These are phyloP conservation scores for Fukomys damarensis DNA, from an alignment of 2,113 vertebrate species.

Conservation along the genomic window DNA sequence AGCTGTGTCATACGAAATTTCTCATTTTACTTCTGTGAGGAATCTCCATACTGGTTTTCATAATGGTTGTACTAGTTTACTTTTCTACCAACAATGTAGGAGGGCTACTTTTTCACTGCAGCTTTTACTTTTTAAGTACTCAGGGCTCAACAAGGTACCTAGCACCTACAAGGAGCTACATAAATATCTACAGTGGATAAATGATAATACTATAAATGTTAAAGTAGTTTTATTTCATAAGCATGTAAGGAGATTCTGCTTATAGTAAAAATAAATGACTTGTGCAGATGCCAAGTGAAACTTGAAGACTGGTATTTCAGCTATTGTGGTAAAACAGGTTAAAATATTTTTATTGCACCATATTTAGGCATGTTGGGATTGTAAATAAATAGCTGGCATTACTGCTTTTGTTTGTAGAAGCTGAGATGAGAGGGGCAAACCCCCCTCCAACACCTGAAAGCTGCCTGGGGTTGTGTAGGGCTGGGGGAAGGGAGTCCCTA, in stretches of 20 bases:
- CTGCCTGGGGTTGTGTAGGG: not conserved
- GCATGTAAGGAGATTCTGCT: not conserved
- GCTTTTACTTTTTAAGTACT: not conserved
- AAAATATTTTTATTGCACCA: conserved; percentile 37
- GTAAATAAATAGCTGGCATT: conserved; percentile 55
- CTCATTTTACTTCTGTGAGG: not conserved
- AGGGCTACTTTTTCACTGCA: not conserved
- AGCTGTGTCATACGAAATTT: not conserved
- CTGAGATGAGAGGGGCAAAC: not conserved
- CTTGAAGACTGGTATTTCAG: not conserved
- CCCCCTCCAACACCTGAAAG: not conserved
- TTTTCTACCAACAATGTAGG: not conserved
- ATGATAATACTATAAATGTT: not conserved
- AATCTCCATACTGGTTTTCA: not conserved
- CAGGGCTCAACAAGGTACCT: not conserved
- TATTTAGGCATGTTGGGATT: conserved; percentile 48
- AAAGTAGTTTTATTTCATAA: not conserved
- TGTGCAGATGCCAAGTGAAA: conserved; percentile 44
- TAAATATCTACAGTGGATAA: not conserved
- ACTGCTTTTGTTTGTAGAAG: conserved; percentile 11
- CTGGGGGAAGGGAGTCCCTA: not conserved
- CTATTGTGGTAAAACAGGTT: conserved; percentile 41
- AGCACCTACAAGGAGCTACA: not conserved
- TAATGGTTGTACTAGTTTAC: not conserved
- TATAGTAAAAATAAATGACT: conserved; percentile 43